phyloP scores from a whole-genome alignment of 2,888 invertebrate species.

The Hypselothyrea guttata region DNA sequence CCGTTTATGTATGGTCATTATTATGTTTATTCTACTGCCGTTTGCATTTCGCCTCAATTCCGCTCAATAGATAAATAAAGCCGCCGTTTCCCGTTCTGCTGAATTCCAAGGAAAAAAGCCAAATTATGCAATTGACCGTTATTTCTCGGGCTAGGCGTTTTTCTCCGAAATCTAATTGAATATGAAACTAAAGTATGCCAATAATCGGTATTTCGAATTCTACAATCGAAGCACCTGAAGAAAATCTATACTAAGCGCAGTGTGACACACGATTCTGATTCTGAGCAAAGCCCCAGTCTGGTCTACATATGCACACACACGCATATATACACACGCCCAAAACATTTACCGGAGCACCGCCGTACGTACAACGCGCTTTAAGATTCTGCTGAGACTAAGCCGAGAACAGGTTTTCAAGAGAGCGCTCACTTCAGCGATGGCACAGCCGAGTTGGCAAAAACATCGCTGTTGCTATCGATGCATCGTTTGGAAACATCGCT shows the following conservation, averaged over 20 bases:
- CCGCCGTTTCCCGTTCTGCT: constrained; percentile 12
- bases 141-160: constrained; percentile 30
- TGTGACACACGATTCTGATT: constrained; percentile 28
- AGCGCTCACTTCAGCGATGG: constrained; percentile 12
- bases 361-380: constrained; percentile 54
- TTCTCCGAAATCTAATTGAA: constrained; percentile 7
- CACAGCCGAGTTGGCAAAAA: background rate
- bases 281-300: constrained; percentile 31
- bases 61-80: constrained; percentile 10
- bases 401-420: constrained; percentile 53
- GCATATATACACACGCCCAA: constrained; percentile 19
- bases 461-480: too few relatives aligned
- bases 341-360: constrained; percentile 21
- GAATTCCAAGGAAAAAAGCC: constrained; percentile 24
- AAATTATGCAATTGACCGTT: constrained; percentile 53
- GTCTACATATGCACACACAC: too few relatives aligned
- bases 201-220: constrained; percentile 16
- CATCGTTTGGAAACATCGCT: too few relatives aligned
- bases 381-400: constrained; percentile 46
- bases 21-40: constrained; percentile 18
- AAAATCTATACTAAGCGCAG: constrained; percentile 56
- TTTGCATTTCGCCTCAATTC: constrained; percentile 19
- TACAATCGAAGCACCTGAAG: constrained; percentile 26
- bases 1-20: constrained; percentile 36
- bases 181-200: too few relatives aligned